Conservation (phyloP, 2,888 invertebrate genomes). For the Mimachlamys varia region DNA sequence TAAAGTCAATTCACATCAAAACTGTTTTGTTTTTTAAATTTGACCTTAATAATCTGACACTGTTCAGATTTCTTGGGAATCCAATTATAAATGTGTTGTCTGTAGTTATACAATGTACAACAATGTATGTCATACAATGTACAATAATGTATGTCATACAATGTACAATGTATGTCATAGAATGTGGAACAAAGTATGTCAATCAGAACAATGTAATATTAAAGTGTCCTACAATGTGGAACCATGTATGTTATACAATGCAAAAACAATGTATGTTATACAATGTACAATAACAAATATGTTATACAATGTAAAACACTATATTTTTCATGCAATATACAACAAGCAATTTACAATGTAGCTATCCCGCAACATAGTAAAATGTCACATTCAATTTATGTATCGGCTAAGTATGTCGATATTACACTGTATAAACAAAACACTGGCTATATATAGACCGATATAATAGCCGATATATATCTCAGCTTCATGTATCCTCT, state of each 20-base stretch:
- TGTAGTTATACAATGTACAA: no score
- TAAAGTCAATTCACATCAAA: no score
- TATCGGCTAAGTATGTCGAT: no score
- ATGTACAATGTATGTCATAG: background rate
- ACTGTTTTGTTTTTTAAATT: no score
- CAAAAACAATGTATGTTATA: background rate
- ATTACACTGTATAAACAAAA: no score
- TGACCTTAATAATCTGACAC: no score
- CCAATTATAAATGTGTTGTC: no score
- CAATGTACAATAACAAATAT: background rate
- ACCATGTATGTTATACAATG: background rate
- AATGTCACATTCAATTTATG: no score
- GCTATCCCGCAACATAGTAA: no score
- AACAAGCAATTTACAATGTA: no score
- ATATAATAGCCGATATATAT: background rate
- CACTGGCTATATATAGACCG: no score
- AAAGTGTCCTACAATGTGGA: background rate
- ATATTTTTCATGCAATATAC: background rate
- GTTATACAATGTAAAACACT: background rate
- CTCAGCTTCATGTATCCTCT: background rate
- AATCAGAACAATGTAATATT: background rate
- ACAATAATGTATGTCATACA: background rate
- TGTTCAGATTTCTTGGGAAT: no score
- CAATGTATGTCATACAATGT: background rate
- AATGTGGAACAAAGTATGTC: background rate